phyloP scores from a whole-genome alignment of 2,113 vertebrate genomes.

The Apodemus speciosus region DNA sequence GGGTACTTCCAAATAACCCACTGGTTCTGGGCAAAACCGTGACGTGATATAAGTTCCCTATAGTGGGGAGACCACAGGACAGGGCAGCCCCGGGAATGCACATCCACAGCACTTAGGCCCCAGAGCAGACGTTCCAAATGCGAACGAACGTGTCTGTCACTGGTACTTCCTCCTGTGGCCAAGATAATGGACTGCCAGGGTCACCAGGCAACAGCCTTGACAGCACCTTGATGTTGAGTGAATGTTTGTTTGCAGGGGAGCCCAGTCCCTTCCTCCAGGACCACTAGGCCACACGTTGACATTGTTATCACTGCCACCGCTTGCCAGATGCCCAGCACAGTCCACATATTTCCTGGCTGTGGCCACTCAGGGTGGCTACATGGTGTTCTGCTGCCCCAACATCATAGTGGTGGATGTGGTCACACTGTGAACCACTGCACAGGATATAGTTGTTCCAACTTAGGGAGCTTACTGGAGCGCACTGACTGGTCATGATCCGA shows the following conservation, averaged over 20 bases:
- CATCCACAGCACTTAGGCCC: slow-evolving; percentile 90
- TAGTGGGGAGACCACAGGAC: slow-evolving; percentile 96
- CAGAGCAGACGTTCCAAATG: slow-evolving; percentile 96
- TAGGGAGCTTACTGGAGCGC: slow-evolving; percentile 90
- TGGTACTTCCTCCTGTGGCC: slow-evolving; percentile 96
- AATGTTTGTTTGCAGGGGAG: slow-evolving; percentile 86
- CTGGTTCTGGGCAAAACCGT: slow-evolving; percentile 95
- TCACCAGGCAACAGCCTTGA: slow-evolving; percentile 98
- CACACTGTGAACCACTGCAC: slow-evolving; percentile 95
- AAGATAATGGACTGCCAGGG: slow-evolving; percentile 95
- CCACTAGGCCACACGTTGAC: slow-evolving; percentile 92
- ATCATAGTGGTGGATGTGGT: slow-evolving; percentile 97
- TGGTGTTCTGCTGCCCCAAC: slow-evolving; percentile 95
- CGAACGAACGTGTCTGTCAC: slow-evolving; percentile 95
- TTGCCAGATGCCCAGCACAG: slow-evolving; percentile 96
- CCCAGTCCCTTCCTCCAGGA: slow-evolving; percentile 84
- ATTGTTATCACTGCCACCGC: slow-evolving; percentile 96
- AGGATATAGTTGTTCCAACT: slow-evolving; percentile 96
- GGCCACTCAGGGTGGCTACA: slow-evolving; percentile 89
- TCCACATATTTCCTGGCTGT: slow-evolving; percentile 96
- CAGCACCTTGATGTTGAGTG: slow-evolving; percentile 95
- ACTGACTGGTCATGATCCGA: slow-evolving; percentile 94
- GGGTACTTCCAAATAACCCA: slow-evolving; percentile 96
- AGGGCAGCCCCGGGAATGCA: slow-evolving; percentile 96
- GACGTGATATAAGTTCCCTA: slow-evolving; percentile 95